Conservation (phyloP, 2,113 vertebrate genomes). For the Turnix velox region DNA sequence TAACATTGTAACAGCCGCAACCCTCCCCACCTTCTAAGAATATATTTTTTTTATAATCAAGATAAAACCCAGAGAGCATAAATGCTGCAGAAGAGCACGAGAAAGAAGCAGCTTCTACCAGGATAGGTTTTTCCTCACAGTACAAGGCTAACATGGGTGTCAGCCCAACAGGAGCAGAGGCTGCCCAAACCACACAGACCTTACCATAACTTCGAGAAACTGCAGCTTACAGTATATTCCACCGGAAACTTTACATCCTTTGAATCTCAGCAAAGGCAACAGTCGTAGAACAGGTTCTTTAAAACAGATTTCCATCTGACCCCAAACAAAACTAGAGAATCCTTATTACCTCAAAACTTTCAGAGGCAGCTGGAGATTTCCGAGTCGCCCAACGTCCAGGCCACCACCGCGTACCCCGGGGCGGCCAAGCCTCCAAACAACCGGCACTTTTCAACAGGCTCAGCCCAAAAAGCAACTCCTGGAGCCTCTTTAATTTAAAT, state of each 20-base stretch:
- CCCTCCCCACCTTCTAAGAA: neutral
- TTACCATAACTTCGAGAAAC: neutral
- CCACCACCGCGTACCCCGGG: neutral
- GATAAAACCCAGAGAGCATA: neutral
- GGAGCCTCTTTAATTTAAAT: neutral
- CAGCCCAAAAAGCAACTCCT: neutral
- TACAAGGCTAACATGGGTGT: neutral
- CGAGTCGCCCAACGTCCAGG: neutral
- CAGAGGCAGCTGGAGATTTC: neutral
- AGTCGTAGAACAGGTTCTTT: neutral
- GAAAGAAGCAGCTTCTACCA: neutral
- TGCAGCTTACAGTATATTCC: neutral
- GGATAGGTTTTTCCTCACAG: rapidly evolving
- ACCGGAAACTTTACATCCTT: neutral
- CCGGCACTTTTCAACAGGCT: neutral
- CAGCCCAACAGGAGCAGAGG: neutral
- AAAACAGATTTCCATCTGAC: neutral
- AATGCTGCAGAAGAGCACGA: neutral
- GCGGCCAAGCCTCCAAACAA: neutral
- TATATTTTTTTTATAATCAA: rapidly evolving
- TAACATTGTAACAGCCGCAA: neutral
- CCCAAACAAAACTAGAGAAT: neutral
- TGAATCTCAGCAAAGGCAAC: neutral
- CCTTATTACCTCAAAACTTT: neutral
- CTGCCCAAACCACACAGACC: neutral